Evolutionary conservation across 2,888 invertebrate species (phyloP).

Genomic region (Elmis aenea): DNA sequence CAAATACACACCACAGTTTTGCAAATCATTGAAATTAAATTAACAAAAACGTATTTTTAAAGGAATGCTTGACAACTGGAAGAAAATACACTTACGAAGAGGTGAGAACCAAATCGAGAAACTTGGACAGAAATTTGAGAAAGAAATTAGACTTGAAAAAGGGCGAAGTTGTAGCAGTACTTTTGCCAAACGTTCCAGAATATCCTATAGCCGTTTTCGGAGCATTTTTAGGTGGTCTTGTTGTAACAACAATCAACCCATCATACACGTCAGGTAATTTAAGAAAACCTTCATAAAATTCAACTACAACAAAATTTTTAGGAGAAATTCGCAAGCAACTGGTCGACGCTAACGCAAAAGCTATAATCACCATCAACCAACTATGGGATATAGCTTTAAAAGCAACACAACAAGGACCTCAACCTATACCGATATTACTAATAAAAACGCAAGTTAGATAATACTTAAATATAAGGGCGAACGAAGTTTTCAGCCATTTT

Average conservation of each 20-base stretch:
- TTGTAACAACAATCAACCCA: constrained; percentile 71
- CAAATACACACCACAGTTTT: no score
- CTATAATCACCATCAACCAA: constrained; percentile 55
- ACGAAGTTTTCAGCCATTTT: no score
- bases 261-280: constrained; percentile 55
- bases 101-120: constrained; percentile 57
- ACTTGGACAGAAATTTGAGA: constrained; percentile 53
- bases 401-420: constrained; percentile 47
- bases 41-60: no score
- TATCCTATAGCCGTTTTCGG: constrained; percentile 63
- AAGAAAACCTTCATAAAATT: no score
- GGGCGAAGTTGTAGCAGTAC: constrained; percentile 64
- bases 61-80: constrained; percentile 72
- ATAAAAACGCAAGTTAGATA: constrained; percentile 46
- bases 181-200: constrained; percentile 74
- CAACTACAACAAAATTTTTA: no score
- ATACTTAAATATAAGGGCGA: no score
- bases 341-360: constrained; percentile 55
- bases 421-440: constrained; percentile 50
- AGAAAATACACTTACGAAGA: constrained; percentile 68
- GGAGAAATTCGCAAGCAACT: constrained; percentile 64
- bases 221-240: constrained; percentile 62
- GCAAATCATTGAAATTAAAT: no score
- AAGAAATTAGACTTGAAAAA: constrained; percentile 59
- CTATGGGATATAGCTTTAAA: constrained; percentile 49